Conservation (phyloP, 2,113 vertebrate genomes). For the Sula dactylatra region DNA sequence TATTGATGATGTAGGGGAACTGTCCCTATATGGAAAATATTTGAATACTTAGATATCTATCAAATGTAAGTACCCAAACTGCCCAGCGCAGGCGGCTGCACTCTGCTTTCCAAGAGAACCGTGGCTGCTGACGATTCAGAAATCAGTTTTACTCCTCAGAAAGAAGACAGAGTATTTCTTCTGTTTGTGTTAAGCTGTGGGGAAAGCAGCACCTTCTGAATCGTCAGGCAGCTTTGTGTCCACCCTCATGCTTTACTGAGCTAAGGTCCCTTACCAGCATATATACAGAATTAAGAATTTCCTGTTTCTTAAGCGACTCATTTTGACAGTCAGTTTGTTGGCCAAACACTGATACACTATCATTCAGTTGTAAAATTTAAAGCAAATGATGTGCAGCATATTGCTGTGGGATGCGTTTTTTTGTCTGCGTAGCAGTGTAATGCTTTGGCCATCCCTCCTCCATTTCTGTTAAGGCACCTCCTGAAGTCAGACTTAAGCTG, state of each 20-base stretch:
- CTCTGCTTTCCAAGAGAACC: neutral
- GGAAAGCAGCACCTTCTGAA: neutral
- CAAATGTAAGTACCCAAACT: neutral
- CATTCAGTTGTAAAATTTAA: neutral
- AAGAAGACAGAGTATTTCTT: neutral
- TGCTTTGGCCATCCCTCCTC: neutral
- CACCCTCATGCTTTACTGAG: neutral
- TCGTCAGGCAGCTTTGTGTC: neutral
- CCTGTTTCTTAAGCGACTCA: neutral
- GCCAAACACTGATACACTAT: neutral
- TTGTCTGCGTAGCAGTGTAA: neutral
- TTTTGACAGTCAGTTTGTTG: neutral
- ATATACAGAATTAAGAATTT: neutral
- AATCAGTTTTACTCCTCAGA: neutral
- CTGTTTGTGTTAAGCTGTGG: neutral
- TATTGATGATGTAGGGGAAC: neutral
- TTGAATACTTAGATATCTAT: neutral
- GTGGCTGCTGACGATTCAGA: neutral
- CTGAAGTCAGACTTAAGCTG: neutral
- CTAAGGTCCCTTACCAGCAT: neutral
- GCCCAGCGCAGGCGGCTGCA: fast-evolving
- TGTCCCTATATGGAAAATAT: neutral
- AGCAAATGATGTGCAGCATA: neutral
- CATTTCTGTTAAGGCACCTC: neutral
- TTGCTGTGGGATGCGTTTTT: neutral